Base-by-base conservation (phyloP, 2,113 vertebrate genomes). In the Thunnus thynnus region DNA sequence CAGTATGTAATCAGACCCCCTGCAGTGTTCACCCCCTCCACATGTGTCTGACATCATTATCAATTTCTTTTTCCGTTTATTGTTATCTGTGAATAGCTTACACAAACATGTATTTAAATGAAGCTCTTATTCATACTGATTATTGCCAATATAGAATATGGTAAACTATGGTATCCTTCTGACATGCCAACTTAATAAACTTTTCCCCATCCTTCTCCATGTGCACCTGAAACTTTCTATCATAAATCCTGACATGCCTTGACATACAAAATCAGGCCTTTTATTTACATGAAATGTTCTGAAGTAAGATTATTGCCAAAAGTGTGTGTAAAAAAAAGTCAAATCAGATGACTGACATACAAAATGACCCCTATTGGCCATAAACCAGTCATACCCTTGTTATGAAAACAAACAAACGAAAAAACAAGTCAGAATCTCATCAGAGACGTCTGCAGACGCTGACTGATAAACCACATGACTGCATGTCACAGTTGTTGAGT, bases 391-490 rank as follows among this genome's bases (percentile, higher is more conserved):
- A 76, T 11, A 55, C 11, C 13, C 52, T 27, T 48, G 18, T 25
- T 36, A 57, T 25, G 50, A 63, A 57, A 48, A 67, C 54, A 73
- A 54, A 36, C 17, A 52, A 72, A 55, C 27, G 70, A 18, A 12
- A 48, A 27, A 58, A 62, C 32, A 79, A 60, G 27, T 20, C 63
- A 32, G 3, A 60, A 62, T 52, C 64, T 64, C 18, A 79, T 68
- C 54, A 36, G 58, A 65, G 18, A 30, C 7, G 13, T 75, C 36
- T 16, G 46, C 30, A 51, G 30, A 46, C 9, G 30, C 78, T 52
- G 47, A 61, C 22, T 41, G 69, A 69, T 48, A 46, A 13, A 62
- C 16, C 80, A 72, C 30, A 84, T 62, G 73, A 76, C 63, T 41
- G 22, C 52, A 61, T 2, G 11, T 74, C 70, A 32, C 32, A 11